Evolutionary conservation across 1,140 invertebrate species (phyloP).

Genomic region (Lordiphosa collinella): DNA sequence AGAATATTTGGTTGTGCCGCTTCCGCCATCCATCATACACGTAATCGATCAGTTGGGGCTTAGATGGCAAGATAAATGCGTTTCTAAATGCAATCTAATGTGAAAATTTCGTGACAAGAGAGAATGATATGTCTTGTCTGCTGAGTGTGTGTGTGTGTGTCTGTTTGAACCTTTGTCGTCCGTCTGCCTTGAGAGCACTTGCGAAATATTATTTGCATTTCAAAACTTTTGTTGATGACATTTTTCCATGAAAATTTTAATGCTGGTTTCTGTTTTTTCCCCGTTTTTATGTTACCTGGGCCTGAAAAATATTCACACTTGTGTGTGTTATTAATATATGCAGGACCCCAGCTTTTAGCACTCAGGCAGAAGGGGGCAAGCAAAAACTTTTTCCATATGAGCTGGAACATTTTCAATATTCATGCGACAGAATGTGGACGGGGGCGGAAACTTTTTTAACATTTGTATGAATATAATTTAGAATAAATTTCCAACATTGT

Average conservation of each 20-base stretch:
- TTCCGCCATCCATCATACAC: slow-evolving; percentile 41
- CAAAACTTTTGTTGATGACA: slow-evolving; percentile 76
- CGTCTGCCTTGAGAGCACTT: slow-evolving; percentile 61
- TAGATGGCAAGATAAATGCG: slow-evolving; percentile 58
- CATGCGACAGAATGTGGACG: slow-evolving; percentile 38
- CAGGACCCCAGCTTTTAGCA: slow-evolving; percentile 72
- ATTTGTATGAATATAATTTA: slow-evolving; percentile 78
- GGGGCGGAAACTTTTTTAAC: slow-evolving; percentile 56
- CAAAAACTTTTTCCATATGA: slow-evolving; percentile 68
- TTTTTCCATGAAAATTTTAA: slow-evolving; percentile 78
- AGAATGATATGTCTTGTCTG: background rate
- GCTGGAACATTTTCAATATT: slow-evolving; percentile 61
- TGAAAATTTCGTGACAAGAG: slow-evolving; percentile 15
- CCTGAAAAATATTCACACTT: slow-evolving; percentile 48
- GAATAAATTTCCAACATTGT: slow-evolving; percentile 50
- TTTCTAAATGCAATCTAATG: slow-evolving; percentile 76
- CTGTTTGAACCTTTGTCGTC: slow-evolving; percentile 40
- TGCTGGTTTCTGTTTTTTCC: slow-evolving; percentile 47
- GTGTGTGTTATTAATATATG: slow-evolving; percentile 77
- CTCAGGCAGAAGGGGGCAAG: slow-evolving; percentile 20
- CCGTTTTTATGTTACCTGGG: slow-evolving; percentile 32
- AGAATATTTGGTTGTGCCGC: background rate
- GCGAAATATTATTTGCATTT: slow-evolving; percentile 70
- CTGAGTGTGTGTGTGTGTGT: too few relatives aligned
- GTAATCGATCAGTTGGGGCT: slow-evolving; percentile 69